Evolutionary conservation across 2,888 invertebrate genomes (phyloP).

Genomic region (Scaptomyza parva): DNA sequence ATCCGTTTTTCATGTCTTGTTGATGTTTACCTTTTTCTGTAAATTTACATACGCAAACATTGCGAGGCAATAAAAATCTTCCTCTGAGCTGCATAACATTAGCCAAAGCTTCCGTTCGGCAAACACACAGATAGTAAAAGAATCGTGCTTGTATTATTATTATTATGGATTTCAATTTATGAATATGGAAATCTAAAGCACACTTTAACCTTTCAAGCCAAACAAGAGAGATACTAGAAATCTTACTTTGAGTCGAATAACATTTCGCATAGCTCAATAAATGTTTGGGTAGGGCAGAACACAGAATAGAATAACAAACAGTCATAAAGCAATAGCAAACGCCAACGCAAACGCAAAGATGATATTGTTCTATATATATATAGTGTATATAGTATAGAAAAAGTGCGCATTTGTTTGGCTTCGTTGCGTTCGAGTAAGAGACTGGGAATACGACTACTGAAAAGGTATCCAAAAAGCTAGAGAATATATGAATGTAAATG

Average conservation of each 20-base stretch:
- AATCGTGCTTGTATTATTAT: slow-evolving; percentile 21
- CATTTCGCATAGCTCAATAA: slow-evolving; percentile 48
- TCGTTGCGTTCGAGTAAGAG: slow-evolving; percentile 36
- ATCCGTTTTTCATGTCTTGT: not conserved
- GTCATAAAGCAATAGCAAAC: slow-evolving; percentile 48
- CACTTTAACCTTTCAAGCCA: slow-evolving; percentile 12
- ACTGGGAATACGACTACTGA: not conserved
- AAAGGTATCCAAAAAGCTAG: slow-evolving; percentile 9
- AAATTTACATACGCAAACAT: slow-evolving; percentile 12
- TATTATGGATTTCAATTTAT: slow-evolving; percentile 11
- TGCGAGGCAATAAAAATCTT: not conserved
- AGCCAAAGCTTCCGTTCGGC: slow-evolving; percentile 22
- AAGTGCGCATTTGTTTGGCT: slow-evolving; percentile 65
- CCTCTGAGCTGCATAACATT: slow-evolving; percentile 9
- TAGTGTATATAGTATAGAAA: slow-evolving; percentile 26
- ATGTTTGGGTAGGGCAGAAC: slow-evolving; percentile 70
- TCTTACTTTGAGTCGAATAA: slow-evolving; percentile 8
- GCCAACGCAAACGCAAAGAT: slow-evolving; percentile 45
- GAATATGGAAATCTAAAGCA: slow-evolving; percentile 40
- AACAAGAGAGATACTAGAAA: no score
- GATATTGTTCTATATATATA: slow-evolving; percentile 24
- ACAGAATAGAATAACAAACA: slow-evolving; percentile 57
- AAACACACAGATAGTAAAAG: not conserved
- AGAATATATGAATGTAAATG: slow-evolving; percentile 1
- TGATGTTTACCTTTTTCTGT: slow-evolving; percentile 1